Evolutionary conservation across 2,888 invertebrate genomes (phyloP).

Genomic region (Xestia xanthographa): DNA sequence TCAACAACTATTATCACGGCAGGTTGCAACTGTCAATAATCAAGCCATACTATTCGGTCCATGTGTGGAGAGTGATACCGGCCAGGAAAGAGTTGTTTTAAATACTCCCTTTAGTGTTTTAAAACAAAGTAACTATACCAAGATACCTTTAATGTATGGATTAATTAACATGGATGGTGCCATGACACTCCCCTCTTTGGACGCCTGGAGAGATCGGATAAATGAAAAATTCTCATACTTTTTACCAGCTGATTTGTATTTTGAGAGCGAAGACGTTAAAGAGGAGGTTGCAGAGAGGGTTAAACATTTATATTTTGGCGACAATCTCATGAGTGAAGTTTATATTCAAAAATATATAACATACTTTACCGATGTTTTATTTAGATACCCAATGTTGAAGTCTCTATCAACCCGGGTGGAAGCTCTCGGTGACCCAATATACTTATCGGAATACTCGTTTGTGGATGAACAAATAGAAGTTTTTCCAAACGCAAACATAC

Average conservation of each 20-base stretch:
- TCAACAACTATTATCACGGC: constrained; percentile 62
- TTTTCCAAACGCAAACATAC: constrained; percentile 64
- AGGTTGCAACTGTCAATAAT: constrained; percentile 25
- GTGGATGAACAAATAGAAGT: constrained; percentile 61
- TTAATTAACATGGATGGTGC: constrained; percentile 74
- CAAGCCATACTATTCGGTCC: constrained; percentile 63
- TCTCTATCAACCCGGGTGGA: constrained; percentile 66
- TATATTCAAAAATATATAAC: constrained; percentile 62
- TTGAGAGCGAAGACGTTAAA: constrained; percentile 67
- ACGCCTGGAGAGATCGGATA: constrained; percentile 67
- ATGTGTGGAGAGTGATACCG: constrained; percentile 72
- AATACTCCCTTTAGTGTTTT: constrained; percentile 61
- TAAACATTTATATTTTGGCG: constrained; percentile 76
- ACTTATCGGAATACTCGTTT: constrained; percentile 75
- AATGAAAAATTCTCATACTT: constrained; percentile 73
- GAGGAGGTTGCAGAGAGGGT: constrained; percentile 65
- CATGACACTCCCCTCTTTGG: constrained; percentile 56
- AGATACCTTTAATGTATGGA: constrained; percentile 69
- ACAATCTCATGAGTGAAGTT: constrained; percentile 54
- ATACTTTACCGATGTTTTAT: constrained; percentile 80
- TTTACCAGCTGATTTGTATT: constrained; percentile 73
- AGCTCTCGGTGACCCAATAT: constrained; percentile 69
- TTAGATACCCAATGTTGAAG: constrained; percentile 72
- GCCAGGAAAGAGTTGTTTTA: constrained; percentile 58
- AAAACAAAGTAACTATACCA: constrained; percentile 53